Evolutionary conservation across 2,888 invertebrate genomes (phyloP), one percentile per base, ranked within the genome.

Genomic region (Encarsia formosa): DNA sequence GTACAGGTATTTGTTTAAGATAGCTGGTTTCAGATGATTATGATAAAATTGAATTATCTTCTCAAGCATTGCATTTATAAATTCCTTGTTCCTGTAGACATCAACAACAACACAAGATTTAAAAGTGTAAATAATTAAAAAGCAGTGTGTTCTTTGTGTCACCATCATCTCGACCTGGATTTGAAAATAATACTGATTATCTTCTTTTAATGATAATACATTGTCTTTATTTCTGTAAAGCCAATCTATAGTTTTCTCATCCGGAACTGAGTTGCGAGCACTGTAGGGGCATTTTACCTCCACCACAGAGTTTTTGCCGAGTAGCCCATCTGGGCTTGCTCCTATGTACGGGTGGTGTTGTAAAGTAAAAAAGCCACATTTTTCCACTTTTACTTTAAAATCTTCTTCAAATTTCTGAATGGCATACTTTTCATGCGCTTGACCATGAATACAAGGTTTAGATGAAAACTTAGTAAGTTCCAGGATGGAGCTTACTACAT

Each of bases 1-100:
- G 24, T 23, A 49, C 5, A 49, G 18, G 29, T 49, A 49, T 43
- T 49, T 47, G 18, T 62, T 50, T 11, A 61, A 47, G 15, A 62
- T 62, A 45, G 58, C 60, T 9, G 56, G 55, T n/a, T n/a, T n/a
- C n/a, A n/a, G n/a, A n/a, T n/a, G n/a, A n/a, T n/a, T n/a, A n/a
- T n/a, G n/a, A n/a, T n/a, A n/a, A n/a, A n/a, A n/a, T n/a, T n/a
- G n/a, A n/a, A n/a, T n/a, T n/a, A n/a, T n/a, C n/a, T n/a, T 31
- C 15, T 31, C 6, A n/a, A 31, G 6, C 31, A 31, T 31, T 3
- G 15, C 4, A 4, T 31, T 6, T 4, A 31, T 31, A 6, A 31
- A 31, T 4, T 3, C 6, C 11, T 31, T 31, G 6, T 31, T 31
- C 15, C 31, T 31, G 6, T 11, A 15, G 15, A 31, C 15, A 31